Conservation (phyloP, 2,113 vertebrate genomes). For the Gymnarchus niloticus region DNA sequence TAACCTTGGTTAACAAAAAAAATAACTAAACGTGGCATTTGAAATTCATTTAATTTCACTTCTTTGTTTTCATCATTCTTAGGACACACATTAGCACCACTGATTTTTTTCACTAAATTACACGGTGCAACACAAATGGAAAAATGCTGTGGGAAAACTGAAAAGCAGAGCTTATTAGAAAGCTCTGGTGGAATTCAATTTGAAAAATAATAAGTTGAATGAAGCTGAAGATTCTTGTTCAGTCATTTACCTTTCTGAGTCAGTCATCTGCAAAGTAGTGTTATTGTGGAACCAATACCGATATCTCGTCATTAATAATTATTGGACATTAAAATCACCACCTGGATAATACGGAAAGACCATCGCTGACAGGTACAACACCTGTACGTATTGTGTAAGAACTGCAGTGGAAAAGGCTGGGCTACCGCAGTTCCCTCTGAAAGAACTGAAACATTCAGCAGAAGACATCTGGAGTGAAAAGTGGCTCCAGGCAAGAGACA, state of each 20-base stretch:
- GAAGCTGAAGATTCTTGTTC: slow-evolving; percentile 29
- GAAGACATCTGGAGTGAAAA: neutral
- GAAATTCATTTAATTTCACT: neutral
- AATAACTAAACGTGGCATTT: neutral
- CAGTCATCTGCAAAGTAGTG: slow-evolving; percentile 28
- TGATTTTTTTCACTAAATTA: neutral
- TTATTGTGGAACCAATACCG: slow-evolving; percentile 40
- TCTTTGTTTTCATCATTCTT: slow-evolving; percentile 4
- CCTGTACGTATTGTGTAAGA: neutral
- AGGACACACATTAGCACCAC: neutral
- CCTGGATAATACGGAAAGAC: too few relatives aligned
- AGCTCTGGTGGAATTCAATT: slow-evolving; percentile 30
- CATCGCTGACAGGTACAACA: too few relatives aligned
- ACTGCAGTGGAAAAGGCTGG: neutral
- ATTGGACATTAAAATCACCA: slow-evolving; percentile 16
- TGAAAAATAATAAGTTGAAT: slow-evolving; percentile 14
- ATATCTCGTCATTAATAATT: slow-evolving; percentile 33
- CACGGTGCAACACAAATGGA: neutral
- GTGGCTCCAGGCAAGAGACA: neutral
- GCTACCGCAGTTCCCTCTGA: neutral
- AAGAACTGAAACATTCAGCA: too few relatives aligned
- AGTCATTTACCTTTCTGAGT: slow-evolving; percentile 33
- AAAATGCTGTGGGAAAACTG: neutral
- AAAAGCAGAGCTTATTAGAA: neutral
- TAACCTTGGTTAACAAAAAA: neutral